Conservation (phyloP, 2,888 invertebrate species). For the Brachycybe producta region DNA sequence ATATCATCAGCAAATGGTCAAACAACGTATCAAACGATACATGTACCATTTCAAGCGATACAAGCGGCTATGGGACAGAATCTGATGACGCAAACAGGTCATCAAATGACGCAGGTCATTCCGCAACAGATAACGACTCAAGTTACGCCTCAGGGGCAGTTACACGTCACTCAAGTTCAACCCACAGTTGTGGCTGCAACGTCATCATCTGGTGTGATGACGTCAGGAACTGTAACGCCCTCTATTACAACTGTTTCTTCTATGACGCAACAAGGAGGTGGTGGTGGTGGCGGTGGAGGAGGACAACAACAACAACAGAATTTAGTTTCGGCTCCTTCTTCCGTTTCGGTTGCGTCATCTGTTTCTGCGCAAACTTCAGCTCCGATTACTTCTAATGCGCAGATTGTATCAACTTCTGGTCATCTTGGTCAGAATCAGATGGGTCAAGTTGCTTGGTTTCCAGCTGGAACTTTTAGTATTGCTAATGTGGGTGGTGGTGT, state of each 20-base stretch:
- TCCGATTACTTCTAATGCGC: conserved; percentile 18
- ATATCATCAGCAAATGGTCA: conserved; percentile 75
- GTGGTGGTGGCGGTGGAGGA: no score
- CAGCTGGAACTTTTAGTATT: conserved; percentile 20
- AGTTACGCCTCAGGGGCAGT: conserved; percentile 23
- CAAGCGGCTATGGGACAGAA: conserved; percentile 43
- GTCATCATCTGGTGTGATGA: conserved; percentile 46
- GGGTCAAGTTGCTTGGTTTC: conserved; percentile 23
- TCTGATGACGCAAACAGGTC: conserved; percentile 35
- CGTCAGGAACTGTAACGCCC: background rate
- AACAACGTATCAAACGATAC: conserved; percentile 88
- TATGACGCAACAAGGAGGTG: no score
- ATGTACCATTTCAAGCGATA: conserved; percentile 75
- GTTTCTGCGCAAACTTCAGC: background rate
- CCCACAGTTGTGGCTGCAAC: no score
- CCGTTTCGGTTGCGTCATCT: conserved; percentile 7
- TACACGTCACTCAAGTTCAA: conserved; percentile 20
- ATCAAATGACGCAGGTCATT: conserved; percentile 52
- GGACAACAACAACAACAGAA: no score
- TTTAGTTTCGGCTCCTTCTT: conserved; percentile 10
- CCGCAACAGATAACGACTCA: conserved; percentile 1
- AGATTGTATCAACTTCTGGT: conserved; percentile 25
- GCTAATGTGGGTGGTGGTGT: conserved; percentile 21
- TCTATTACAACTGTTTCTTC: no score
- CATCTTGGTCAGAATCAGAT: conserved; percentile 24